Percentiles rank a stretch among this genome's conserved stretches.
Conservation (phyloP, 2,888 invertebrate genomes). For the Drosophila conformis region DNA sequence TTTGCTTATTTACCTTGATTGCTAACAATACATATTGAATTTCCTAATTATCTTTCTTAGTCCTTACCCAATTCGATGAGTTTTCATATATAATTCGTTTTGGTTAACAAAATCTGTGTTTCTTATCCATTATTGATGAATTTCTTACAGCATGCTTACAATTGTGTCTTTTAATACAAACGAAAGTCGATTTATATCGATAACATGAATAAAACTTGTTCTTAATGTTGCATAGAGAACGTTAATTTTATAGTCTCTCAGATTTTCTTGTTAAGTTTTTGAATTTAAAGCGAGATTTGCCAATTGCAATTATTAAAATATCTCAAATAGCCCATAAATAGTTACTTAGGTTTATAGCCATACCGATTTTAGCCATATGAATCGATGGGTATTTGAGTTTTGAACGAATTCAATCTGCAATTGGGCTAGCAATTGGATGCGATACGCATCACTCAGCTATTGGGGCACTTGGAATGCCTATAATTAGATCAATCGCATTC, state of each 20-base stretch:
- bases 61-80: background rate
- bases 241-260: background rate
- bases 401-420: conserved; percentile 6
- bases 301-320: background rate
- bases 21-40: background rate
- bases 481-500: conserved; percentile 58
- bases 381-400: conserved; percentile 5
- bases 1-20: background rate
- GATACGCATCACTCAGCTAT: conserved; percentile 10
- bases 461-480: conserved; percentile 50
- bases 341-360: background rate
- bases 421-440: conserved; percentile 11
- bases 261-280: background rate
- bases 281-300: background rate
- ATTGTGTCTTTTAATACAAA: background rate
- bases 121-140: background rate
- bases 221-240: too few relatives aligned
- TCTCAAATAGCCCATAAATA: background rate
- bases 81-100: background rate
- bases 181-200: background rate
- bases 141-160: background rate
- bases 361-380: conserved; percentile 17
- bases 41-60: background rate
- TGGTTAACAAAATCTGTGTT: background rate
- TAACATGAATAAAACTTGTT: background rate